These are phyloP conservation scores for Heliconius congener DNA, from an alignment of 1,140 invertebrate species.

Conservation along the genomic window DNA sequence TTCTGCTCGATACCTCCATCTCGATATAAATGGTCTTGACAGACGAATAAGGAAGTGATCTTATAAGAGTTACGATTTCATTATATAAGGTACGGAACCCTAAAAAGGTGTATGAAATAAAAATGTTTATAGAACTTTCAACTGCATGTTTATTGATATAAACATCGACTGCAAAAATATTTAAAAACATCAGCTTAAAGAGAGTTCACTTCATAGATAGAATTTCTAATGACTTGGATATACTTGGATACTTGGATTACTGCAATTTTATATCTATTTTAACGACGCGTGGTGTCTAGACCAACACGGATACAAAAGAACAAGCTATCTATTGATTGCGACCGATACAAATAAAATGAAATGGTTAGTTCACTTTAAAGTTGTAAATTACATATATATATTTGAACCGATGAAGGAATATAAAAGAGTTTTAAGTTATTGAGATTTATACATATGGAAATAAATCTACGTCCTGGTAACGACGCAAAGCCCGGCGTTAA, in stretches of 20 bases:
- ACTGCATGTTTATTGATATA: no score
- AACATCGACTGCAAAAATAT: no score
- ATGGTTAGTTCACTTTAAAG: not conserved
- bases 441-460: not conserved
- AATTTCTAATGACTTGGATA: not conserved
- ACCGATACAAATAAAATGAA: conserved; percentile 2
- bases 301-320: not conserved
- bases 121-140: no score
- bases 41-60: no score
- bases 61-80: no score
- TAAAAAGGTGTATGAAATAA: no score
- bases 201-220: no score
- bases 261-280: not conserved
- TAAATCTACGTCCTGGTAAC: not conserved
- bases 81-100: no score
- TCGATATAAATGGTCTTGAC: no score
- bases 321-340: not conserved
- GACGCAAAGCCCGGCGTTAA: no score
- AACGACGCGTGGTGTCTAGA: not conserved
- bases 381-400: not conserved
- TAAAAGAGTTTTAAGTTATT: not conserved
- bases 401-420: not conserved
- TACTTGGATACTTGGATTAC: not conserved
- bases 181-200: no score
- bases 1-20: no score